These are phyloP conservation scores for Engystomops pustulosus DNA, from an alignment of 2,113 vertebrate species.

Conservation along the genomic window DNA sequence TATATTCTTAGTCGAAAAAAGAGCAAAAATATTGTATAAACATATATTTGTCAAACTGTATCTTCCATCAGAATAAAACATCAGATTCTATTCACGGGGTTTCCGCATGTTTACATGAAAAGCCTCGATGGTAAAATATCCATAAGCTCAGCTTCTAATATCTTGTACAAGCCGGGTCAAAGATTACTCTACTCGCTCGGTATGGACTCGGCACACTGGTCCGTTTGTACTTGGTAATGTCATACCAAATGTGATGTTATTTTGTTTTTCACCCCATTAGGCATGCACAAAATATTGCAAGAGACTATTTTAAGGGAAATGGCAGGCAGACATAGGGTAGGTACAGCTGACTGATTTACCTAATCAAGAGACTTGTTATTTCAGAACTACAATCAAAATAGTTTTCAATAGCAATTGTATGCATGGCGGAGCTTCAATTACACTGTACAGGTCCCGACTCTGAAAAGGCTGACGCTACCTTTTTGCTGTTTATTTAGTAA, in stretches of 20 bases:
- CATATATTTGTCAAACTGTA: no score
- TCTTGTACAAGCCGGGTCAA: background rate
- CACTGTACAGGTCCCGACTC: conserved; percentile 22
- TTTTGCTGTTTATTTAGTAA: conserved; percentile 26
- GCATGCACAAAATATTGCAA: background rate
- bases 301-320: background rate
- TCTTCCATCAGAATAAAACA: no score
- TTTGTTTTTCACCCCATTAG: conserved; percentile 19
- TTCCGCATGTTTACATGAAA: no score
- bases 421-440: conserved; percentile 48
- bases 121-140: no score
- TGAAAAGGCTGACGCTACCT: conserved; percentile 43
- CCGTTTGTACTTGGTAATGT: background rate
- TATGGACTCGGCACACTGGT: background rate
- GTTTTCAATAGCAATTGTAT: conserved; percentile 43
- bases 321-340: background rate
- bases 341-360: conserved; percentile 29
- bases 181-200: background rate
- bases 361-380: conserved; percentile 46
- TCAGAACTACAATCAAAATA: conserved; percentile 35
- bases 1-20: no score
- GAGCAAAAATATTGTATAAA: no score
- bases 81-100: no score
- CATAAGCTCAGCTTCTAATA: background rate
- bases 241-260: background rate